phyloP scores from a whole-genome alignment of 1,140 invertebrate genomes.

The Ganaspis sp. region DNA sequence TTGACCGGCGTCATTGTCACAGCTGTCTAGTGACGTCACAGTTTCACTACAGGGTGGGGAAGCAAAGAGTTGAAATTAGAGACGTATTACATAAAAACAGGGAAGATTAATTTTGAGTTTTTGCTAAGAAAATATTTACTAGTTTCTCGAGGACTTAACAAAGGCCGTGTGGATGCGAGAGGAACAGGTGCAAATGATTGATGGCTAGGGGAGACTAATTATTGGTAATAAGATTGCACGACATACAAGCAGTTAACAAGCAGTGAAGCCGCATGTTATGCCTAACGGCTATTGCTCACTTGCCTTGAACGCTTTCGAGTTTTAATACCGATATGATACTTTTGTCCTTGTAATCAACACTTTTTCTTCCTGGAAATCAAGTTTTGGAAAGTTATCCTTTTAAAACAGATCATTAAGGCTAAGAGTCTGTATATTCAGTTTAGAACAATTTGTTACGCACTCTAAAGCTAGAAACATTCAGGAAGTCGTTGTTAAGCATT shows the following conservation, averaged over 20 bases:
- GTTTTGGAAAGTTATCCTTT: not conserved
- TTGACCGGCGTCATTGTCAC: too few relatives aligned
- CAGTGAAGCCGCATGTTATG: not conserved
- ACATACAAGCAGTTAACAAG: conserved; percentile 34
- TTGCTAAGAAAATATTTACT: not conserved
- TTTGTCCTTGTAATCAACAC: not conserved
- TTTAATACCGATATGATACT: conserved; percentile 6
- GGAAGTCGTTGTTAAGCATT: not conserved
- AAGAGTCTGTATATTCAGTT: not conserved
- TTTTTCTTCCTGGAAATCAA: not conserved
- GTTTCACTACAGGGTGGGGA: too few relatives aligned
- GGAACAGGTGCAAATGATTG: conserved; percentile 43
- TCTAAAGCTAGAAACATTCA: conserved; percentile 8
- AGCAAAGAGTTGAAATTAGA: too few relatives aligned
- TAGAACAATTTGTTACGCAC: conserved; percentile 10
- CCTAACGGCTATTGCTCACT: conserved; percentile 7
- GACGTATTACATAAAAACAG: too few relatives aligned
- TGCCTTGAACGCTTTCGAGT: conserved; percentile 11
- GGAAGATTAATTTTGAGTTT: too few relatives aligned
- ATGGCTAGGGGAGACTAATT: conserved; percentile 44
- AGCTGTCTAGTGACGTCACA: too few relatives aligned
- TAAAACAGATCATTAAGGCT: not conserved
- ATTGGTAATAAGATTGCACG: conserved; percentile 45
- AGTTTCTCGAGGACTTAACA: not conserved
- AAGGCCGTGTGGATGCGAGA: not conserved